phyloP scores from a whole-genome alignment of 2,797 vertebrate genomes.

The Alcedo quadribrachys region DNA sequence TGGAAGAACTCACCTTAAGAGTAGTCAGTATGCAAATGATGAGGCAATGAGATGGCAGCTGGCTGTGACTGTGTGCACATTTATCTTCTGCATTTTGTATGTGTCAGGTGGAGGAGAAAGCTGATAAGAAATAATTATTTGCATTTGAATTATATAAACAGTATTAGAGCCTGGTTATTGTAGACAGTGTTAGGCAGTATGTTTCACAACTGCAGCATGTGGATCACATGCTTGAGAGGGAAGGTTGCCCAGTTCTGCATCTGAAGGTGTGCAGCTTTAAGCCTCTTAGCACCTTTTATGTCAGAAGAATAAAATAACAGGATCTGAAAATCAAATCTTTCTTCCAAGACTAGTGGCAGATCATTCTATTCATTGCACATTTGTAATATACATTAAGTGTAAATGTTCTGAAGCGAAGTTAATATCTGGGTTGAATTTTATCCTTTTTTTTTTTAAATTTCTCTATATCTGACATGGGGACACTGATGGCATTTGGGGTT shows the following conservation, averaged over 20 bases:
- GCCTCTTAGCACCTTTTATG: not conserved
- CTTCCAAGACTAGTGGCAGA: not conserved
- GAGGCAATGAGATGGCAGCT: not conserved
- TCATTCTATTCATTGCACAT: not conserved
- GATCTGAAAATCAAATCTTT: not conserved
- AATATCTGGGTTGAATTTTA: not conserved
- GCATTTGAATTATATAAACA: not conserved
- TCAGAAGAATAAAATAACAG: not conserved
- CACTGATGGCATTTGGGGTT: not conserved
- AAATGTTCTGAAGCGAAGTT: not conserved
- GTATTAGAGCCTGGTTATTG: not conserved
- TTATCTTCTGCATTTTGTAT: not conserved
- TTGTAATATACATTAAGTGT: not conserved
- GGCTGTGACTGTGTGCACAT: not conserved
- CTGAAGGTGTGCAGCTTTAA: not conserved
- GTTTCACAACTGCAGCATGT: not conserved
- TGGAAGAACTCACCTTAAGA: not conserved
- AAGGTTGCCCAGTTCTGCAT: not conserved
- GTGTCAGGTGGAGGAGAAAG: not conserved
- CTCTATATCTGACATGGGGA: accelerated
- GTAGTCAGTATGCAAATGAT: not conserved
- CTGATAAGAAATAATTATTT: constrained; percentile 4
- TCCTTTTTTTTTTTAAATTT: accelerated
- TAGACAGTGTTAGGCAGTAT: not conserved
- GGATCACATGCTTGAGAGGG: not conserved